Base-by-base conservation (phyloP, 2,113 vertebrate species). In the Phocoena phocoena region DNA sequence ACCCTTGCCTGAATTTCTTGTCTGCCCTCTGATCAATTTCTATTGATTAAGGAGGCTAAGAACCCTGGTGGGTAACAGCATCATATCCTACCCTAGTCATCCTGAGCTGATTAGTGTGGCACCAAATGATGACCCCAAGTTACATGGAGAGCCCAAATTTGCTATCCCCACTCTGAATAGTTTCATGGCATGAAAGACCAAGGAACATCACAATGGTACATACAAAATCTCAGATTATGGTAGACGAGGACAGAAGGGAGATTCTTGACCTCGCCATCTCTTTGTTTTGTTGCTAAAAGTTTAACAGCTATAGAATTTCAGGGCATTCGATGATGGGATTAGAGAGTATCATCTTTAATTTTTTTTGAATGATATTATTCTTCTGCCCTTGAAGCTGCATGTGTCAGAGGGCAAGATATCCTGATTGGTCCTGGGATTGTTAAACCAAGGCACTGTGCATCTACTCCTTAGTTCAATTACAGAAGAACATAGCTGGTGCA, bases 191-290 rank as follows among this genome's bases (percentile, higher is more conserved):
- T 6, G 0, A 14, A 13, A 60, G 15, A n/a, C 7, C 15, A 31
- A 79, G 21, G 53, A 50, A 6, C 4, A 13, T 3, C 12, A 18
- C 60, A 20, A 0, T 2, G 8, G 23, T 23, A 4, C 10, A 3
- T 1, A 6, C 13, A 12, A 10, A 20, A 26, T 68, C 33, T 21
- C 4, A 3, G 2, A 4, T 47, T 26, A 2, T 6, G 8, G 0
- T 12, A 8, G 68, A 55, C 41, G 10, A 53, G 26, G 71, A 60
- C 44, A 14, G 33, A 2, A 25, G 21, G 36, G 26, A 68, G 31
- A 7, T 47, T 62, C 70, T 62, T 53, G 28, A 50, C 23, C 36
- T 71, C 47, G 2, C 20, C 50, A 31, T 80, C 10, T 63, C 80
- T 92, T 26, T 6, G 8, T 9, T 79, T 47, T 17, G 1, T 91